Percentiles rank a stretch among this genome's conserved stretches.
phyloP scores from a whole-genome alignment of 1,140 invertebrate genomes.

The Formica selysi region DNA sequence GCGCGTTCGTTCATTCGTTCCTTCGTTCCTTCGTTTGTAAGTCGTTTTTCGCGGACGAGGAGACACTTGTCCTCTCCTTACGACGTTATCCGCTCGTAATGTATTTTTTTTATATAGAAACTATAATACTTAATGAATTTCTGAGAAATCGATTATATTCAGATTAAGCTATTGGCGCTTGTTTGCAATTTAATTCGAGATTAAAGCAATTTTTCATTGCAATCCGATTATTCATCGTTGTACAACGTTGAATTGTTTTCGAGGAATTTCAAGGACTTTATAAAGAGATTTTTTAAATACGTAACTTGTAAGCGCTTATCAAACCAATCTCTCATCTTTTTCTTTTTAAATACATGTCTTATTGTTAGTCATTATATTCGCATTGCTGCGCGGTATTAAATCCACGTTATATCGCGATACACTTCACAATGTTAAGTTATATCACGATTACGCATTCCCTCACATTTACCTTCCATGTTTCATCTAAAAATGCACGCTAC shows the following conservation, averaged over 20 bases:
- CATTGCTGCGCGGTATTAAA: slow-evolving; percentile 29
- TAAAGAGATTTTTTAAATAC: neutral
- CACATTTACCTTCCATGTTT: slow-evolving; percentile 26
- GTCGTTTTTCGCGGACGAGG: slow-evolving; percentile 7
- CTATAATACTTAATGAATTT: neutral
- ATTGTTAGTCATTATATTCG: slow-evolving; percentile 32
- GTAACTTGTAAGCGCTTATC: neutral
- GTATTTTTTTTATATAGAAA: neutral
- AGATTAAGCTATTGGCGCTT: neutral
- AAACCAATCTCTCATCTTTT: slow-evolving; percentile 1
- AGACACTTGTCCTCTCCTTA: neutral
- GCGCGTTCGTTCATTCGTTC: slow-evolving; percentile 47
- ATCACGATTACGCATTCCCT: slow-evolving; percentile 43
- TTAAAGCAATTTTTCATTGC: neutral
- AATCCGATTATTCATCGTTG: neutral
- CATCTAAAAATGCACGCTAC: slow-evolving; percentile 22
- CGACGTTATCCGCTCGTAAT: neutral
- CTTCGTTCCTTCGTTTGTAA: slow-evolving; percentile 9
- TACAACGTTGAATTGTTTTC: neutral
- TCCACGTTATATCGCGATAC: slow-evolving; percentile 6
- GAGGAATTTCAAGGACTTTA: neutral
- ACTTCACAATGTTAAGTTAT: slow-evolving; percentile 46
- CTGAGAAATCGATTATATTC: neutral
- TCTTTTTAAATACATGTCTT: slow-evolving; percentile 12
- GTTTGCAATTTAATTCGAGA: neutral